Conservation (phyloP, 2,888 invertebrate genomes). For the Neoaliturus tenellus region DNA sequence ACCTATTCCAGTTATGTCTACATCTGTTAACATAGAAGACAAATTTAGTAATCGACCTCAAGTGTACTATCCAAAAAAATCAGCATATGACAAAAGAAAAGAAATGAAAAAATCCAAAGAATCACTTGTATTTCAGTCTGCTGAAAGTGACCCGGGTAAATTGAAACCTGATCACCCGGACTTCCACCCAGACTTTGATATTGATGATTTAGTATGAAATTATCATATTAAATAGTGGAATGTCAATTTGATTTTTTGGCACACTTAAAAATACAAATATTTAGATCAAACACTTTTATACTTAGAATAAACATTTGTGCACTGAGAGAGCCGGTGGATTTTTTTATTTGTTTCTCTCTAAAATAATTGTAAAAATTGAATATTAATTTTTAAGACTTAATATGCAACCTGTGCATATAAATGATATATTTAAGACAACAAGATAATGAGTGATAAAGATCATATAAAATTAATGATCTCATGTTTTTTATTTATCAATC, state of each 20-base stretch:
- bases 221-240: no score
- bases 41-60: conserved; percentile 14
- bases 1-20: background rate
- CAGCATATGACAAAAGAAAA: conserved; percentile 43
- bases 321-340: background rate
- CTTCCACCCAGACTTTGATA: conserved; percentile 40
- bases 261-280: no score
- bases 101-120: conserved; percentile 36
- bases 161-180: conserved; percentile 15
- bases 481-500: background rate
- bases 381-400: no score
- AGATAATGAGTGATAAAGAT: no score
- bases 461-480: no score
- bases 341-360: background rate
- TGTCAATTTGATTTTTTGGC: no score
- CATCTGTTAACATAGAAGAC: background rate
- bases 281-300: no score
- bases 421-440: no score
- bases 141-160: conserved; percentile 29
- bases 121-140: conserved; percentile 41
- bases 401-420: no score
- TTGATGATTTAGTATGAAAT: conserved; percentile 11
- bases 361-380: no score
- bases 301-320: no score
- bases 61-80: conserved; percentile 26